A percentile compares a stretch with the other conserved stretches of the same genome.
Conservation (phyloP, 2,797 vertebrate species). For the Peromyscus aztecus region DNA sequence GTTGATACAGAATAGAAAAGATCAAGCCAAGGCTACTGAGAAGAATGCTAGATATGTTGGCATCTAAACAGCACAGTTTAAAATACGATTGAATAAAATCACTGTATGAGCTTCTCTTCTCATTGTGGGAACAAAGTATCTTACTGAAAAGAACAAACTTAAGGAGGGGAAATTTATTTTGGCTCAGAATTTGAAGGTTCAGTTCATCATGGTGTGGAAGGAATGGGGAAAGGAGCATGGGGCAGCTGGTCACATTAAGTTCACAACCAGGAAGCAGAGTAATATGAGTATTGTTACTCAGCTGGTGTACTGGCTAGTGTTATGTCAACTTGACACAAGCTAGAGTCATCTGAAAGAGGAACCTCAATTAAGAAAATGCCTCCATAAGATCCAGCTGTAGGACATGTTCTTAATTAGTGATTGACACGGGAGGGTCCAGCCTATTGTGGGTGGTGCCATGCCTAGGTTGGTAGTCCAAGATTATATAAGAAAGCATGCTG, state of each 20-base stretch:
- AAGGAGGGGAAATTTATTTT: not conserved
- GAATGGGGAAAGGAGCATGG: no score
- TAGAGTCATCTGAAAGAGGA: not conserved
- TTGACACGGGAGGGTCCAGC: no score
- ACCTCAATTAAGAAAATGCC: not conserved
- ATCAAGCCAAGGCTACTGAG: not conserved
- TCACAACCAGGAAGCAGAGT: not conserved
- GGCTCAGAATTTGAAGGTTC: not conserved
- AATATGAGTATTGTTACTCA: not conserved
- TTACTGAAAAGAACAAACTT: not conserved
- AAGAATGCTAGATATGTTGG: not conserved
- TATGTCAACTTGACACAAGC: not conserved
- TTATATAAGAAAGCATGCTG: not conserved
- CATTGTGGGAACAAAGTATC: not conserved
- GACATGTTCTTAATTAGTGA: not conserved
- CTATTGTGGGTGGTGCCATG: not conserved
- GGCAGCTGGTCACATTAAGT: not conserved
- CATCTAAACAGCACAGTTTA: not conserved
- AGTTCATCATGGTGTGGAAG: no score
- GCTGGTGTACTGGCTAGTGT: not conserved
- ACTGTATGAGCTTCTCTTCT: not conserved
- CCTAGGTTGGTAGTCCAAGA: not conserved
- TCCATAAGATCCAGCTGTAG: not conserved
- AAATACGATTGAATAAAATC: not conserved
- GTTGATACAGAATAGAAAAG: not conserved